phyloP scores from a whole-genome alignment of 2,888 invertebrate species.

The Fragum whitleyi region DNA sequence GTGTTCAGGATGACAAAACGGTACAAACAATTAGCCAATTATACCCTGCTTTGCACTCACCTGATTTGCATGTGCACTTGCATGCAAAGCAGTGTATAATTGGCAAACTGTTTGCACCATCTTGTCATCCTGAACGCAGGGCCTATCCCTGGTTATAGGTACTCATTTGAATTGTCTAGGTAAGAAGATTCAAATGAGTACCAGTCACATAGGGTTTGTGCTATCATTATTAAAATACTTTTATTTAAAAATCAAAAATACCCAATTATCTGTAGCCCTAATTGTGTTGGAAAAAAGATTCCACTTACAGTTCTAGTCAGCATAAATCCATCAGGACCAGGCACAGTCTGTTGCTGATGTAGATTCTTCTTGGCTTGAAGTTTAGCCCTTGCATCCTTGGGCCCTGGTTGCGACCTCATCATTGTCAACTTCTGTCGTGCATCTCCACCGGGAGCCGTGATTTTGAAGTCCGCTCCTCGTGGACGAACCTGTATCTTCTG shows the following conservation, averaged over 20 bases:
- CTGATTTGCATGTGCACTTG: too few species aligned
- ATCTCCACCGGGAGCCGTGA: conserved; percentile 39
- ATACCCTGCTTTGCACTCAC: too few species aligned
- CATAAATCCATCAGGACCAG: conserved; percentile 30
- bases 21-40: too few species aligned
- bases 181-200: too few species aligned
- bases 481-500: conserved; percentile 51
- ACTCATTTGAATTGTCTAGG: background rate
- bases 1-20: too few species aligned
- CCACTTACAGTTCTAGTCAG: conserved; percentile 59
- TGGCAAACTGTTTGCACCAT: too few species aligned
- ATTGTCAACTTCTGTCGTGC: conserved; percentile 60
- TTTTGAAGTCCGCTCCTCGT: background rate
- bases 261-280: background rate
- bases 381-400: conserved; percentile 73
- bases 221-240: too few species aligned
- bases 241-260: background rate
- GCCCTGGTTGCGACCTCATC: conserved; percentile 51
- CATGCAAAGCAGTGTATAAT: too few species aligned
- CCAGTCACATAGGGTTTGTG: too few species aligned
- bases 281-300: background rate
- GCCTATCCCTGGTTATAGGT: background rate
- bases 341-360: background rate
- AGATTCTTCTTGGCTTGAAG: conserved; percentile 57
- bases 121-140: too few species aligned